Evolutionary conservation across 2,797 vertebrate genomes (phyloP), one percentile per base, ranked within the genome.

Genomic region (Halcyon leucocephala): DNA sequence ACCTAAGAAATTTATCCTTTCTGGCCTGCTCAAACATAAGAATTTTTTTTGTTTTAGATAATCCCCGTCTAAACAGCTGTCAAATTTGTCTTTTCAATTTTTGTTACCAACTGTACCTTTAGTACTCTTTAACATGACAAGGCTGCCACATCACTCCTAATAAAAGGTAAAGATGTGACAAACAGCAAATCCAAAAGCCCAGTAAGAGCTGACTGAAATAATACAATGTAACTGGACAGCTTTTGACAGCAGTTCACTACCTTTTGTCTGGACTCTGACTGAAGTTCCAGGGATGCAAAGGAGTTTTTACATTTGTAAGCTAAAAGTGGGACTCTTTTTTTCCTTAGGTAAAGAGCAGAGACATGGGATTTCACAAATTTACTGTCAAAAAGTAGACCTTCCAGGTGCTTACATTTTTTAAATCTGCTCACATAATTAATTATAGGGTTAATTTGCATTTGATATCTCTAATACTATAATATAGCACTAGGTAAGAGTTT

Each of bases 201-300:
- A 55, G 79, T 33, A 51, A 64, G n/a, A 82, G 15, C 33, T 74
- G 52, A 84, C 64, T 69, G 54, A 93, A 91, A 51, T 62, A 89
- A 90, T 17, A 69, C 15, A 48, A 42, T 15, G 18, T 10, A 48
- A 82, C 6, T 5, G 7, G 29, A 80, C 4, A 66, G 82, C n/a
- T 90, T 90, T 42, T 89, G 95, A 94, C 82, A 83, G 92, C 55
- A 85, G 41, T n/a, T 91, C 74, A 39, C 65, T 52, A 71, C 46
- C 79, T 79, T 74, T 70, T 25, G n/a, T 31, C 41, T 28, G 46
- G 42, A 52, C 51, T 76, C 57, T 37, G 44, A 82, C 31, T 61
- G 55, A 11, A 82, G 28, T 20, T 58, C 25, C 31, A 65, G 2
- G 6, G 29, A 86, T 9, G 41, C 0, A 2, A 46, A 51, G 22